Conservation (phyloP, 2,113 vertebrate species). For the Gambusia affinis region DNA sequence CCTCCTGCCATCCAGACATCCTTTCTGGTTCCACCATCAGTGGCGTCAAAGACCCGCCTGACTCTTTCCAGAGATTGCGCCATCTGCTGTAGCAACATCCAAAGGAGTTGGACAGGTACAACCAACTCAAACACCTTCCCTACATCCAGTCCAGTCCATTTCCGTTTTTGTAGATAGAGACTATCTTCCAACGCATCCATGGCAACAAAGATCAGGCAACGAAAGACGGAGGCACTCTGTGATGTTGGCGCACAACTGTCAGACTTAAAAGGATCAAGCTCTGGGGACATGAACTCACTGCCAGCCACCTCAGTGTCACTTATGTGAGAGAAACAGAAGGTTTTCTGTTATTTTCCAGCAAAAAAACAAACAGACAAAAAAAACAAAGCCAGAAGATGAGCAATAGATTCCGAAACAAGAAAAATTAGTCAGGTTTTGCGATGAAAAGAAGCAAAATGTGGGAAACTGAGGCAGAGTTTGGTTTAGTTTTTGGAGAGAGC, state of each 20-base stretch:
- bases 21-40: constrained; percentile 49
- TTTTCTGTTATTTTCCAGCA: constrained; percentile 18
- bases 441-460: background rate
- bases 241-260: background rate
- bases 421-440: background rate
- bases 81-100: constrained; percentile 64
- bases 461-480: background rate
- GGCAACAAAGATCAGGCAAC: background rate
- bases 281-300: constrained; percentile 63
- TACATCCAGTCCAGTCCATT: constrained; percentile 43
- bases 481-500: background rate
- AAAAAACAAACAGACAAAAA: background rate
- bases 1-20: constrained; percentile 44
- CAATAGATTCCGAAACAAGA: constrained; percentile 32
- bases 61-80: constrained; percentile 30
- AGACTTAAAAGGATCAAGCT: constrained; percentile 12
- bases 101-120: constrained; percentile 36
- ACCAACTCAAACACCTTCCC: constrained; percentile 36
- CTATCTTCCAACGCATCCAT: constrained; percentile 19
- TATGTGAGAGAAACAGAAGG: constrained; percentile 28
- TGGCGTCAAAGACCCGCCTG: constrained; percentile 12
- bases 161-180: constrained; percentile 67
- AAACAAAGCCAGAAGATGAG: constrained; percentile 23
- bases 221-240: constrained; percentile 1
- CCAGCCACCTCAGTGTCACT: constrained; percentile 60